A percentile compares a stretch with the other conserved stretches of the same genome.
Conservation (phyloP, 1,140 invertebrate genomes). For the Leptopilina clavipes region DNA sequence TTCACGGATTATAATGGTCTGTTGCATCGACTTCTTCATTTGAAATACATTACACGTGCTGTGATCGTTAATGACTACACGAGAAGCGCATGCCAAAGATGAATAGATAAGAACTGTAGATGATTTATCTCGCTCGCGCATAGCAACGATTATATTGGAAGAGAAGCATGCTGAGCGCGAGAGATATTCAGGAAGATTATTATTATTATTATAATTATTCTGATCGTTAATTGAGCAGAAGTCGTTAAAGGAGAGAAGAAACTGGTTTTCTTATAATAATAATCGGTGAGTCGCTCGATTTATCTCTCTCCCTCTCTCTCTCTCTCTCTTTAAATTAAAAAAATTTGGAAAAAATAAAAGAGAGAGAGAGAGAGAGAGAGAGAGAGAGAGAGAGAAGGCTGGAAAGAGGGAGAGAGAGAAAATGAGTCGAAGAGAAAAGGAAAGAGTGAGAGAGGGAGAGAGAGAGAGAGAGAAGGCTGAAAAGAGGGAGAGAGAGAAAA, state of each 20-base stretch:
- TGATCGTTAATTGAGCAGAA: constrained; percentile 30
- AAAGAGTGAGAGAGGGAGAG: too few species aligned
- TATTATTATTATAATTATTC: neutral
- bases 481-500: too few species aligned
- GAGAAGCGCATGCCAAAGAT: constrained; percentile 27
- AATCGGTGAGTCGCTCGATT: too few species aligned
- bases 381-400: too few species aligned
- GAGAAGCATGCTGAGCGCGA: constrained; percentile 11
- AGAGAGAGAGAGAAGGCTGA: too few species aligned
- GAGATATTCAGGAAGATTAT: constrained; percentile 15
- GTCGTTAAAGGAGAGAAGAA: constrained; percentile 15
- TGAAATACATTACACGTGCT: constrained; percentile 31
- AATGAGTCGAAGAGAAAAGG: too few species aligned
- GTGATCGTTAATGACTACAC: constrained; percentile 20
- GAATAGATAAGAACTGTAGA: constrained; percentile 15
- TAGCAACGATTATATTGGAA: constrained; percentile 17
- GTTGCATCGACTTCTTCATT: constrained; percentile 21
- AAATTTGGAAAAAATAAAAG: too few species aligned
- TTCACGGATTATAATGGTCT: constrained; percentile 5
- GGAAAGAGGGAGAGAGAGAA: too few species aligned
- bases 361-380: too few species aligned
- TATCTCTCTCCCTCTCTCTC: too few species aligned
- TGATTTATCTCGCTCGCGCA: constrained; percentile 16
- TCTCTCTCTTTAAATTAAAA: too few species aligned
- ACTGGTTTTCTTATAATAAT: constrained; percentile 14